A percentile compares a stretch with the other conserved stretches of the same genome.
Conservation (phyloP, 2,113 vertebrate genomes). For the Nannobrachium achirus region DNA sequence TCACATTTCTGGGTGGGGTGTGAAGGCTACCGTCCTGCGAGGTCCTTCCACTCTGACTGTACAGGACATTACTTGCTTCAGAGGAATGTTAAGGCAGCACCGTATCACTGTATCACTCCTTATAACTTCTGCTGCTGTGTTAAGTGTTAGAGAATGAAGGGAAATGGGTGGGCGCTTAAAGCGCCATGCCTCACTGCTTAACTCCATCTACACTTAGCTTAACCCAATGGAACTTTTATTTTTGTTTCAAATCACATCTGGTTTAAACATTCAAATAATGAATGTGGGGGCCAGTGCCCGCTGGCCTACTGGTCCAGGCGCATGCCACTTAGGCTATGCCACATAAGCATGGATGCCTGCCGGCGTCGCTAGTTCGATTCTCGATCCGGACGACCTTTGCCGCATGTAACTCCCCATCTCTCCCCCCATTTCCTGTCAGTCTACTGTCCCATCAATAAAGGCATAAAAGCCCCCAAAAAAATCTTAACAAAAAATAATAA, state of each 20-base stretch:
- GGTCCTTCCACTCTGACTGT: conserved; percentile 24
- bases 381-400: no score
- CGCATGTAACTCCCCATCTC: no score
- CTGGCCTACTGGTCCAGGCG: no score
- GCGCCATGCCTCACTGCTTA: conserved; percentile 6
- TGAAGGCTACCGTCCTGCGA: not conserved
- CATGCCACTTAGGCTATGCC: no score
- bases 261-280: conserved; percentile 19
- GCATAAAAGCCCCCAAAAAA: no score
- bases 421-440: no score
- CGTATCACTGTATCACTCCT: conserved; percentile 34
- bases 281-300: no score
- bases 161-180: conserved; percentile 67
- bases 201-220: conserved; percentile 8
- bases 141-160: conserved; percentile 68
- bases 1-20: not conserved
- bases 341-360: no score
- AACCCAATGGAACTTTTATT: not conserved
- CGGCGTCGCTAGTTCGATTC: no score
- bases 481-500: no score
- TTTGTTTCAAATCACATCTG: conserved; percentile 1
- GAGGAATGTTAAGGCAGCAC: conserved; percentile 50
- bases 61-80: conserved; percentile 54
- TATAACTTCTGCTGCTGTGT: conserved; percentile 29
- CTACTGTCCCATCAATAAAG: no score